Conservation (phyloP, 2,113 vertebrate species). For the Hemiprocne comata region DNA sequence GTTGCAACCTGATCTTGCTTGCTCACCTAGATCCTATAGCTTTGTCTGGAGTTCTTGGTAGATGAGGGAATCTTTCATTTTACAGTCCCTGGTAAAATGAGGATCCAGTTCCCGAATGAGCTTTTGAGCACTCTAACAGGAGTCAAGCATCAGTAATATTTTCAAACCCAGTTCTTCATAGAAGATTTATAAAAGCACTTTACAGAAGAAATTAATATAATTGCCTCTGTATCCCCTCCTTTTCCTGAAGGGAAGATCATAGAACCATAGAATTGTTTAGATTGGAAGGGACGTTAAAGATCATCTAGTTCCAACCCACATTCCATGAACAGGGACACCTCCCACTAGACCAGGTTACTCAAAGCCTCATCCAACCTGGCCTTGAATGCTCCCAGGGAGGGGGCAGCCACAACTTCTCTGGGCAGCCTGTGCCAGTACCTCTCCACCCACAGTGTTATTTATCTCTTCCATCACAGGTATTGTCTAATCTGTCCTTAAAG, state of each 20-base stretch:
- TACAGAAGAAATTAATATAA: neutral
- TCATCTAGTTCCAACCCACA: too few species aligned
- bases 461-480: neutral
- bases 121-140: neutral
- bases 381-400: too few species aligned
- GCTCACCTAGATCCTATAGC: neutral
- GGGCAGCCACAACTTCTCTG: too few species aligned
- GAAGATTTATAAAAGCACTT: neutral
- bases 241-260: neutral
- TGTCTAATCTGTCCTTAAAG: neutral
- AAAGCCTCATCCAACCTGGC: too few species aligned
- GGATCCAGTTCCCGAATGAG: neutral
- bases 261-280: too few species aligned
- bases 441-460: too few species aligned
- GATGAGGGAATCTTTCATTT: neutral
- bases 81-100: neutral
- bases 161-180: neutral
- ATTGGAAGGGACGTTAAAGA: too few species aligned
- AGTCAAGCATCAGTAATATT: neutral
- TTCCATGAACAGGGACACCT: too few species aligned
- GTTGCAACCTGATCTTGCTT: neutral
- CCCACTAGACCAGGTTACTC: too few species aligned
- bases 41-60: constrained; percentile 4
- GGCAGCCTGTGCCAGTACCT: too few species aligned
- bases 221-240: neutral